Evolutionary conservation across 2,888 invertebrate genomes (phyloP).

Genomic region (Chrysopilus asiliformis): DNA sequence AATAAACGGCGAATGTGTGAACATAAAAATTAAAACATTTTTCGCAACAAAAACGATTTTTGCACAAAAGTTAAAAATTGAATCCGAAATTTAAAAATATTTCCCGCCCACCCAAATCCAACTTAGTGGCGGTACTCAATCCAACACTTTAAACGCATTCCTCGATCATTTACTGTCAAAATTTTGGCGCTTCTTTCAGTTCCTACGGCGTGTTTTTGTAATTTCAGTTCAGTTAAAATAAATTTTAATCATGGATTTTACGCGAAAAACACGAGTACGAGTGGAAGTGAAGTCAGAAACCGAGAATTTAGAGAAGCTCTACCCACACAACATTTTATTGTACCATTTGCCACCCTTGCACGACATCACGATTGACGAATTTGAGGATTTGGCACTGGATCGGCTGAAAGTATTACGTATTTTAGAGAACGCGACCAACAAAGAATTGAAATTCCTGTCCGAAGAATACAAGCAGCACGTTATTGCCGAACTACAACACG

Average conservation of each 20-base stretch:
- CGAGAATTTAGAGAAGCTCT: conserved; percentile 42
- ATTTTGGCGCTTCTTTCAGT: no score
- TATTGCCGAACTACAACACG: conserved; percentile 48
- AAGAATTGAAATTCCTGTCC: conserved; percentile 46
- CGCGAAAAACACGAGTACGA: conserved; percentile 22
- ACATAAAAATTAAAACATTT: no score
- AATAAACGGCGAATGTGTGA: no score
- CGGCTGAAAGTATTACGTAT: conserved; percentile 64
- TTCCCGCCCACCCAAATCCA: no score
- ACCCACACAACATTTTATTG: conserved; percentile 65
- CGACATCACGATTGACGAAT: conserved; percentile 64
- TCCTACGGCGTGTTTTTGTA: no score
- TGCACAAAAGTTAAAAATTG: no score
- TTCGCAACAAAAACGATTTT: no score
- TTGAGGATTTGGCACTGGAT: conserved; percentile 77
- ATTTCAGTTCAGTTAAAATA: no score
- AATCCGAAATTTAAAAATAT: no score
- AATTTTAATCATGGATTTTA: conserved; percentile 25
- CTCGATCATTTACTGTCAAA: no score
- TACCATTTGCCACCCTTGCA: conserved; percentile 63
- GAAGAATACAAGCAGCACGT: conserved; percentile 57
- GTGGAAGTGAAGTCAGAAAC: conserved; percentile 23
- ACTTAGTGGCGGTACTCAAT: no score
- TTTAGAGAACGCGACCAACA: conserved; percentile 58
- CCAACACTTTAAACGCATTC: no score